Conservation (phyloP, 2,888 invertebrate genomes). For the Brenthis hecate region DNA sequence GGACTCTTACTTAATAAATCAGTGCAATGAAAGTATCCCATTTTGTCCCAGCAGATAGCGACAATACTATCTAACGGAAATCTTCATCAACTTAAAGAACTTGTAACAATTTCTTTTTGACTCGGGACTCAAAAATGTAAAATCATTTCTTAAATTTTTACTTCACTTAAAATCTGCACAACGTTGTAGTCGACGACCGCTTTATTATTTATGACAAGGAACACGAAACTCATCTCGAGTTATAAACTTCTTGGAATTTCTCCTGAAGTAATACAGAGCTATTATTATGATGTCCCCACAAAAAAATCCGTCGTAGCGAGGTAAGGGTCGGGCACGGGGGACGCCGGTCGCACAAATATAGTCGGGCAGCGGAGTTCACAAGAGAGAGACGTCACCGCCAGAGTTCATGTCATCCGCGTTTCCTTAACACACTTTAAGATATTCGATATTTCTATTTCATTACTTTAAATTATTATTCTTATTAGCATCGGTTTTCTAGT, state of each 20-base stretch:
- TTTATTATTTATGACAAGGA: constrained; percentile 83
- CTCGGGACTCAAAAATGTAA: constrained; percentile 66
- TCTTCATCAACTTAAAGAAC: constrained; percentile 68
- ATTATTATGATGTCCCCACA: constrained; percentile 82
- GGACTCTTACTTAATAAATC: background rate
- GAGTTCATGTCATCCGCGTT: constrained; percentile 38
- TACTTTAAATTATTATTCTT: constrained; percentile 14
- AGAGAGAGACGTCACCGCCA: constrained; percentile 50
- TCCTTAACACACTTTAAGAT: constrained; percentile 8
- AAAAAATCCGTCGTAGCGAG: constrained; percentile 73
- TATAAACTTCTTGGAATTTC: constrained; percentile 83
- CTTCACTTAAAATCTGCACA: constrained; percentile 80
- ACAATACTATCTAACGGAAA: constrained; percentile 55
- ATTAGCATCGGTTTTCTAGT: background rate
- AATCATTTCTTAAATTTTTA: constrained; percentile 76
- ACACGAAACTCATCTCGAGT: constrained; percentile 83
- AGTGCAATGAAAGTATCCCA: background rate
- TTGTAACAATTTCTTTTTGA: constrained; percentile 65
- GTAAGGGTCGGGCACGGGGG: constrained; percentile 58
- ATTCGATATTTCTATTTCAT: constrained; percentile 8
- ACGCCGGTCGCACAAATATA: constrained; percentile 48
- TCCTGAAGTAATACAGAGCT: constrained; percentile 82
- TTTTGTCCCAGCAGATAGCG: background rate
- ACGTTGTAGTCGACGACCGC: constrained; percentile 80
- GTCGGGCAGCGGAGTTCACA: constrained; percentile 52